A percentile compares a stretch with the other conserved stretches of the same genome.
phyloP scores from a whole-genome alignment of 2,797 vertebrate genomes.

The Peromyscus aztecus region DNA sequence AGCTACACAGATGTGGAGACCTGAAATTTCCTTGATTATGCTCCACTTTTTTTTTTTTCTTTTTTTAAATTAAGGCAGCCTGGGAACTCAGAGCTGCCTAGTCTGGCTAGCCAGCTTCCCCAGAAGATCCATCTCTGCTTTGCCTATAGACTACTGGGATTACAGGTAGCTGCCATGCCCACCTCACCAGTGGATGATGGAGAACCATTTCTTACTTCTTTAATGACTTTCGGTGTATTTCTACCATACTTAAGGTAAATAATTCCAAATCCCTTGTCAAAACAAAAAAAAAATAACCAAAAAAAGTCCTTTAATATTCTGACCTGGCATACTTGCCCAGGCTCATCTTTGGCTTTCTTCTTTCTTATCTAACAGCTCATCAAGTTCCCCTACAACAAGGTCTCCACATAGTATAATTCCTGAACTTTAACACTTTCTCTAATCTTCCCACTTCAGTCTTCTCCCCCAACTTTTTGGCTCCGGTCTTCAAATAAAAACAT shows the following conservation, averaged over 20 bases:
- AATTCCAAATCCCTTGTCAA: slow-evolving; percentile 9
- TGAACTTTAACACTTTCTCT: neutral
- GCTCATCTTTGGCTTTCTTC: neutral
- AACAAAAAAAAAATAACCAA: too few relatives aligned
- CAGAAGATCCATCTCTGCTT: neutral
- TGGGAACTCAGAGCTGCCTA: neutral
- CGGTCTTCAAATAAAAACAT: too few relatives aligned
- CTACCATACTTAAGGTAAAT: neutral
- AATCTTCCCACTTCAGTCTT: neutral
- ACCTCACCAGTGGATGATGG: neutral
- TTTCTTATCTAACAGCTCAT: neutral
- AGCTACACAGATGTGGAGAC: too few relatives aligned
- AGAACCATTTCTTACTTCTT: neutral
- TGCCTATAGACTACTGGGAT: neutral
- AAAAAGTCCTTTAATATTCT: slow-evolving; percentile 19
- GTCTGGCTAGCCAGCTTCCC: neutral
- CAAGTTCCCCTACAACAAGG: neutral
- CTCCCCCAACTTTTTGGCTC: neutral
- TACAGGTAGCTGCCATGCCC: neutral
- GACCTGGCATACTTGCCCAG: neutral
- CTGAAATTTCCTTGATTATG: neutral
- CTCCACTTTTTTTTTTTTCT: neutral
- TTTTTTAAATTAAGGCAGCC: neutral
- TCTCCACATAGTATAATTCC: neutral
- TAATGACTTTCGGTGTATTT: slow-evolving; percentile 44